phyloP scores from a whole-genome alignment of 2,797 vertebrate genomes.

The Sebastes steindachneri region DNA sequence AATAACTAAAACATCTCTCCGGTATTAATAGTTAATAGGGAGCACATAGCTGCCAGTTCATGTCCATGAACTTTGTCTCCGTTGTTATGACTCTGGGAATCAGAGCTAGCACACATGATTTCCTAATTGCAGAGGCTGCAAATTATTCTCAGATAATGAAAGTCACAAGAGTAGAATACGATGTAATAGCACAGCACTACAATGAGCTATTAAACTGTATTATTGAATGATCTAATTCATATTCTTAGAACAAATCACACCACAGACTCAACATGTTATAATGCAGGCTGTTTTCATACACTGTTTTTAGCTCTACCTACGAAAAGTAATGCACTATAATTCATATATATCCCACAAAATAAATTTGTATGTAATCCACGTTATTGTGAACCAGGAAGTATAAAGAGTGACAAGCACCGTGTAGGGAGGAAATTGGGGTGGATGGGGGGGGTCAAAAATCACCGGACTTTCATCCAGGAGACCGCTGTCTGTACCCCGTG shows the following conservation, averaged over 20 bases:
- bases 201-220: background rate
- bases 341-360: background rate
- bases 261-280: background rate
- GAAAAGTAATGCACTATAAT: background rate
- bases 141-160: constrained; percentile 3
- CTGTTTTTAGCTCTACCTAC: background rate
- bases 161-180: background rate
- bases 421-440: background rate
- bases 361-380: background rate
- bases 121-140: constrained; percentile 5
- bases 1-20: background rate
- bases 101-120: background rate
- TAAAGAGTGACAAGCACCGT: background rate
- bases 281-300: too few species aligned
- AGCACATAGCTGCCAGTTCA: background rate
- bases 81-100: background rate
- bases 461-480: too few species aligned
- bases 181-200: background rate
- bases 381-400: background rate
- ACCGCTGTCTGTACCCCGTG: too few species aligned
- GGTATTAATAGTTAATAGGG: background rate
- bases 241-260: background rate
- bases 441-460: background rate
- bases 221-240: background rate
- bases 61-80: background rate